phyloP scores from a whole-genome alignment of 2,113 vertebrate species.

The Tonatia bakeri region DNA sequence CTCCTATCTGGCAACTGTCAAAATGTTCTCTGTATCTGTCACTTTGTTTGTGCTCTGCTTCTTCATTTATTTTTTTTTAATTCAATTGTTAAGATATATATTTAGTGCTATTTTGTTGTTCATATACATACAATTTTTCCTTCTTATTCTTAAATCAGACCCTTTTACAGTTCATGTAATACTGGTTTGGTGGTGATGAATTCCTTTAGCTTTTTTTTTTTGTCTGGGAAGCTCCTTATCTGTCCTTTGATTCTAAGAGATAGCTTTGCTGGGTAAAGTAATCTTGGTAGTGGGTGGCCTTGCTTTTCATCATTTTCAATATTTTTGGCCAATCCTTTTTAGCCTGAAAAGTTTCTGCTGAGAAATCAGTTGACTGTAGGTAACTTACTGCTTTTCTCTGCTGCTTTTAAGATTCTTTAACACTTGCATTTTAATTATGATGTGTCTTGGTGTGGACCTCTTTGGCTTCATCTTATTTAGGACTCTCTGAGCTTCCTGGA shows the following conservation, averaged over 20 bases:
- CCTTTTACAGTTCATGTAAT: background rate
- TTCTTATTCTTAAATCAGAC: background rate
- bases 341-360: background rate
- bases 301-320: background rate
- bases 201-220: background rate
- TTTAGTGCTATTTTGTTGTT: background rate
- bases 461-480: background rate
- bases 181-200: background rate
- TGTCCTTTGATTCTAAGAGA: background rate
- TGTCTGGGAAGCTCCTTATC: background rate
- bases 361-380: background rate
- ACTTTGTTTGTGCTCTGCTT: background rate
- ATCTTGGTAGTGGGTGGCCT: background rate
- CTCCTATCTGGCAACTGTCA: background rate
- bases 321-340: background rate
- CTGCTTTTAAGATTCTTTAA: background rate
- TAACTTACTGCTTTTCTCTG: background rate
- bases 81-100: background rate
- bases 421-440: background rate
- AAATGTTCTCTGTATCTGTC: background rate
- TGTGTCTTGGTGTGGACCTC: background rate
- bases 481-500: background rate
- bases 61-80: background rate
- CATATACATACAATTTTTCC: background rate
- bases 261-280: background rate